Evolutionary conservation across 1,140 invertebrate genomes (phyloP), one percentile per base, ranked within the genome.

Genomic region (Drosophila busckii): DNA sequence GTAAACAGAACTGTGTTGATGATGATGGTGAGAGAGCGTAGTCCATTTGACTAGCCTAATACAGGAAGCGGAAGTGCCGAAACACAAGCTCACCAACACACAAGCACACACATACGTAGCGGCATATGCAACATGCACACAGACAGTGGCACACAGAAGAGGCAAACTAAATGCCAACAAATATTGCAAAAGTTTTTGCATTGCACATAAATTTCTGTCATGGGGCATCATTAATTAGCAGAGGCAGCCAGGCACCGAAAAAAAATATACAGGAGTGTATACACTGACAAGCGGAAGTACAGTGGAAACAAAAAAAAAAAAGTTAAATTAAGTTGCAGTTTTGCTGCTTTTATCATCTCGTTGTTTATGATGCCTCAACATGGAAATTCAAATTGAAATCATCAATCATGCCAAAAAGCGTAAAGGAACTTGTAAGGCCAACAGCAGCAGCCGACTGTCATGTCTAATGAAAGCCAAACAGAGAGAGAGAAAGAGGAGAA

Each of bases 391-490:
- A 83, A 83, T 84, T 83, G 78, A 83, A 83, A 83, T 78, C 78
- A 83, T 83, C 78, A 83, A 83, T 83, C 78, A 83, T 84, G 48
- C 35, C 52, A 29, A 23, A 38, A 55, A 40, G 41, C 26, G 13
- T 15, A 20, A 17, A 44, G 42, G 34, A 61, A 58, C 45, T 52
- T 58, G 62, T 22, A 48, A 62, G 42, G 52, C 37, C 31, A 50
- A 58, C 41, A 44, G 58, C 48, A 54, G 53, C 32, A 28, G 46
- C 45, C 56, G 55, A 84, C 78, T n/a, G n/a, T n/a, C n/a, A n/a
- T n/a, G n/a, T n/a, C n/a, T 83, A 83, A 83, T 83, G 78, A 83
- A 83, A 83, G 76, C 78, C 78, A 83, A 83, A 83, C 78, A 84
- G 60, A n/a, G n/a, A n/a, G n/a, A n/a, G n/a, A n/a, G n/a, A n/a